Percentiles rank a stretch among this genome's conserved stretches.
Evolutionary conservation across 2,888 invertebrate species (phyloP).

Genomic region (Odontomyia ornata): DNA sequence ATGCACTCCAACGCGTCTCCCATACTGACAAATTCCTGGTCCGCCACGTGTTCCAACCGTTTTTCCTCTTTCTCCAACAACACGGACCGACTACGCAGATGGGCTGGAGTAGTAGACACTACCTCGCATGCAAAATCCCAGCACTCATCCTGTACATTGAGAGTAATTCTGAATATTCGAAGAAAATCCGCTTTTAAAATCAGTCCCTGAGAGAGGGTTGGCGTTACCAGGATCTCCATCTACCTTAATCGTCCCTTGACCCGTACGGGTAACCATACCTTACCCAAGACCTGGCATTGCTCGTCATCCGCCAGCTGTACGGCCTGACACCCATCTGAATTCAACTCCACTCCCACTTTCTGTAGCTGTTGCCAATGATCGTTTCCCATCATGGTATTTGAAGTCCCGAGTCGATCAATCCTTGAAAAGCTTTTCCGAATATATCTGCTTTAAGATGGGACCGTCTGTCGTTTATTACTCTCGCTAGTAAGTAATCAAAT

Average conservation of each 20-base stretch:
- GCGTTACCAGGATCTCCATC: not conserved
- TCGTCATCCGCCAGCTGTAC: not conserved
- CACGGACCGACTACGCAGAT: not conserved
- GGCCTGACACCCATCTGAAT: not conserved
- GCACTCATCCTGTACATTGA: not conserved
- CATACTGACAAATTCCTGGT: not conserved
- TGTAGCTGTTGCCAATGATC: not conserved
- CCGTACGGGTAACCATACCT: not conserved
- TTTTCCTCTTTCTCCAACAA: not conserved
- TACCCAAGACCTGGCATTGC: not conserved
- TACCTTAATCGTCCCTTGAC: not conserved
- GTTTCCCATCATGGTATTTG: no score
- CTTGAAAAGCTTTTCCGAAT: no score
- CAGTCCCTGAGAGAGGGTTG: not conserved
- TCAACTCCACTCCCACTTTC: not conserved
- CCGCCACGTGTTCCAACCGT: not conserved
- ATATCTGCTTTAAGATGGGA: no score
- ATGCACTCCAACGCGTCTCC: not conserved
- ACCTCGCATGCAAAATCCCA: not conserved
- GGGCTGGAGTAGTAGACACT: not conserved
- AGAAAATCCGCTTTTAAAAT: conserved; percentile 16
- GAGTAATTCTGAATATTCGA: not conserved
- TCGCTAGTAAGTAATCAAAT: no score
- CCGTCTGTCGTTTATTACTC: no score
- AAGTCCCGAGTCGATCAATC: no score